Percentiles rank a stretch among this genome's conserved stretches.
Evolutionary conservation across 2,888 invertebrate genomes (phyloP).

Genomic region (Stenodera caucasica): DNA sequence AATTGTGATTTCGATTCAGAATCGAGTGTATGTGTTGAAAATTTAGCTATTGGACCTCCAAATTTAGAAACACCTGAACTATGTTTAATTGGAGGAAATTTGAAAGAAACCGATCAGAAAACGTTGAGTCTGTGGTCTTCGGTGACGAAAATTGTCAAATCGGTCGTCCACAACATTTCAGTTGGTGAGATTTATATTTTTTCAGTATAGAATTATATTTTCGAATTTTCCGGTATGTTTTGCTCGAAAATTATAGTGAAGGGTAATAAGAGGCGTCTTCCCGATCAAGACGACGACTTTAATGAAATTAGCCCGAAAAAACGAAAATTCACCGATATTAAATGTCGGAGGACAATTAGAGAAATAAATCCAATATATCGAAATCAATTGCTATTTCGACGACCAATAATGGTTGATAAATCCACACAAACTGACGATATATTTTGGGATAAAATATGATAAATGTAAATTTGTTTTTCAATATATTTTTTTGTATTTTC

Average conservation of each 20-base stretch:
- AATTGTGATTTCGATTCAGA: not conserved
- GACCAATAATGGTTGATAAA: conserved; percentile 37
- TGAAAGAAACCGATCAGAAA: conserved; percentile 4
- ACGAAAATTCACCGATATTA: conserved; percentile 45
- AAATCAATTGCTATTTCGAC: conserved; percentile 17
- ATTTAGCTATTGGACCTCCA: not conserved
- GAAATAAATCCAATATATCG: conserved; percentile 25
- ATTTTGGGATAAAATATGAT: conserved; percentile 12
- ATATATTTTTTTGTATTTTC: conserved; percentile 28
- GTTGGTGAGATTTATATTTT: conserved; percentile 6
- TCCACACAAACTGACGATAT: conserved; percentile 45
- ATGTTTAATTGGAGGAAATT: conserved; percentile 14
- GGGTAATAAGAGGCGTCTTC: conserved; percentile 20
- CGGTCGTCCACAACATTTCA: conserved; percentile 34
- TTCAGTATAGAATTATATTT: too few relatives aligned
- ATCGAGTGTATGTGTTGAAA: not conserved
- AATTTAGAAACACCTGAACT: not conserved
- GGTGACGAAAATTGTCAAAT: conserved; percentile 39
- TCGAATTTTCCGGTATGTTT: too few relatives aligned
- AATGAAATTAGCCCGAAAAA: conserved; percentile 27
- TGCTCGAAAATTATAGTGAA: not conserved
- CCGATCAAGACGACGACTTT: conserved; percentile 15
- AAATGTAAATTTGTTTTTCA: conserved; percentile 21
- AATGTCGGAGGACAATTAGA: conserved; percentile 46
- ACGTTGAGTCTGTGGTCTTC: conserved; percentile 38